Base-by-base conservation (phyloP, 2,888 invertebrate species). In the Chirona hameri region DNA sequence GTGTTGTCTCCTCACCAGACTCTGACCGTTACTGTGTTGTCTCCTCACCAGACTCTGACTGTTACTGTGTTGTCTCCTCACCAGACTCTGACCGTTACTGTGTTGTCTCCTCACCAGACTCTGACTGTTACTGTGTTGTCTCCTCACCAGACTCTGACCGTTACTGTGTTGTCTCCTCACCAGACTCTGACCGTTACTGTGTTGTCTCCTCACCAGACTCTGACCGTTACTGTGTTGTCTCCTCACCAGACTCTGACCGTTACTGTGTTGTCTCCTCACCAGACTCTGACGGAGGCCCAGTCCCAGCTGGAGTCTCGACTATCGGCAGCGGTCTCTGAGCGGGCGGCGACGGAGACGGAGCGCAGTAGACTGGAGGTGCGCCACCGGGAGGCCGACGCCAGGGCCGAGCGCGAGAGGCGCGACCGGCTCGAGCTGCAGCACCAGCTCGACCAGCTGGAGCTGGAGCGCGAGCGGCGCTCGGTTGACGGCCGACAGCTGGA, bases 311-410 rank as follows among this genome's bases (percentile, higher is more conserved):
- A 81, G 80, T 60, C 69, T 21, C 83, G 82, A 76, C 55, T 52
- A 39, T 80, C 72, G 60, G 72, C 69, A 5, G 60, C 81, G 9
- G 48, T 57, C 27, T 55, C 84, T n/a, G 84, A 82, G 18, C 84
- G 84, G 83, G 81, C 84, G n/a, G 83, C 83, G 24, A 82, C 83
- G 5, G 85, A 85, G 57, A 82, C 82, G 52, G 82, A 82, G 48
- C 52, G 52, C 0, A 57, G 31, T 1, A 31, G 52, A 21, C 80
- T 82, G 65, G 48, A 81, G 46, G 21, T 65, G 2, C 52, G 65
- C 39, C 79, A 82, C n/a, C 65, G 81, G 48, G 80, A 82, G 69
- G 65, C 65, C 27, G 39, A 65, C 21, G 80, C 48, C 2, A 46
- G 81, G 65, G 60, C 69, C 7, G 82, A 82, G 46, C 15, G 80